Evolutionary conservation across 2,797 vertebrate genomes (phyloP).

Genomic region (Rhinoraja longicauda): DNA sequence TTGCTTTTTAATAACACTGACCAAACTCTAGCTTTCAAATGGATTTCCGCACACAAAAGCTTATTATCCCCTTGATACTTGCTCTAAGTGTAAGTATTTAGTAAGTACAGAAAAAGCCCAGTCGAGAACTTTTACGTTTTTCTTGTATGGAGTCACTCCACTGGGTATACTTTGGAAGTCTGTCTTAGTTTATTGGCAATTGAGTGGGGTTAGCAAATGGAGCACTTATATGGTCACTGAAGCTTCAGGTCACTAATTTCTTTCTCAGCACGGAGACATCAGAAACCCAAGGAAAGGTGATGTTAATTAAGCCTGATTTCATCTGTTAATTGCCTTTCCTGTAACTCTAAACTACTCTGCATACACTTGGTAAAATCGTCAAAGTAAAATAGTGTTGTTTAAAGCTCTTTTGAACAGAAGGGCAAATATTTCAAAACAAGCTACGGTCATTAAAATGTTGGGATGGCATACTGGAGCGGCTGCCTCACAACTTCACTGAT

Average conservation of each 20-base stretch:
- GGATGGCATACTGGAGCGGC: too few species aligned
- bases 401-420: background rate
- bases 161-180: background rate
- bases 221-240: constrained; percentile 5
- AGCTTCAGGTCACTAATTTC: constrained; percentile 25
- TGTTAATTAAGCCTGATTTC: background rate
- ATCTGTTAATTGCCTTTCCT: background rate
- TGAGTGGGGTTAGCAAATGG: constrained; percentile 1
- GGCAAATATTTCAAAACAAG: background rate
- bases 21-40: constrained; percentile 28
- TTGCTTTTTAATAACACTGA: constrained; percentile 30
- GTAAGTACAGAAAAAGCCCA: constrained; percentile 30
- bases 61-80: constrained; percentile 30
- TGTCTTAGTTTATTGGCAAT: background rate
- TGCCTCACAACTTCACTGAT: too few species aligned
- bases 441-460: background rate
- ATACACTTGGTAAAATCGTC: background rate
- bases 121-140: constrained; percentile 16
- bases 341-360: background rate
- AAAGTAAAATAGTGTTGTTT: background rate
- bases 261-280: constrained; percentile 1
- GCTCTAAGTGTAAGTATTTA: constrained; percentile 12
- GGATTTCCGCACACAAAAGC: constrained; percentile 32
- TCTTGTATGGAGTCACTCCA: constrained; percentile 1
- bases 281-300: background rate